Evolutionary conservation across 2,113 vertebrate species (phyloP).

Genomic region (human (Homo sapiens)): GRCh38 chr3:9065501-9066000

Average conservation of each 20-base stretch:
- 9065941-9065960: too few species aligned
- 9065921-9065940: not conserved
- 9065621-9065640: not conserved
- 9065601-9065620: not conserved
- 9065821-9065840: not conserved
- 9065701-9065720: not conserved
- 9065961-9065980: too few species aligned
- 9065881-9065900: not conserved
- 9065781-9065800: not conserved
- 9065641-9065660: not conserved
- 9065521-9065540: not conserved
- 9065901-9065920: not conserved
- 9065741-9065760: not conserved
- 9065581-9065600: not conserved
- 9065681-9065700: not conserved
- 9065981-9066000: too few species aligned
- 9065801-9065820: not conserved
- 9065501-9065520: not conserved
- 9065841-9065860: not conserved
- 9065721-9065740: not conserved
- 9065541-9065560: not conserved
- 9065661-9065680: not conserved
- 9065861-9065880: not conserved
- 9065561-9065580: not conserved
- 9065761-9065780: not conserved